Percentiles rank a stretch among this genome's conserved stretches.
Conservation (phyloP, 2,888 invertebrate species). For the Leptothorax acervorum region DNA sequence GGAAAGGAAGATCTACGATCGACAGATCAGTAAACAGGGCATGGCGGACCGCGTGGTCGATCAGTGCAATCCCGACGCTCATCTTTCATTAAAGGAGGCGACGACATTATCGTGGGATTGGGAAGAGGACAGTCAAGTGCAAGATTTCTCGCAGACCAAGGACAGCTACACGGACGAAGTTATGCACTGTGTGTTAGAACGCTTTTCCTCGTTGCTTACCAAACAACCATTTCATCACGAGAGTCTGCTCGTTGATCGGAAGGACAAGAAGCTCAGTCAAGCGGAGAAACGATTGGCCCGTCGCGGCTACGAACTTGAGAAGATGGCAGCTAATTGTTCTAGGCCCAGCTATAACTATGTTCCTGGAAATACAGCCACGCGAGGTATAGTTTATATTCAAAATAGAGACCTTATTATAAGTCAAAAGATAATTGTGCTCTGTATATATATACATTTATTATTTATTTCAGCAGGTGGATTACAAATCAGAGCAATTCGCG, state of each 20-base stretch:
- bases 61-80: slow-evolving; percentile 98
- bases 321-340: slow-evolving; percentile 91
- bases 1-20: slow-evolving; percentile 99
- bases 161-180: slow-evolving; percentile 94
- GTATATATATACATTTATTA: background rate
- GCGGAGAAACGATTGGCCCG: slow-evolving; percentile 97
- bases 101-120: slow-evolving; percentile 96
- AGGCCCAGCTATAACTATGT: slow-evolving; percentile 87
- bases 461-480: slow-evolving; percentile 80
- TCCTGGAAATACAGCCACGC: slow-evolving; percentile 84
- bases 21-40: slow-evolving; percentile 99
- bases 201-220: slow-evolving; percentile 89
- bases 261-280: slow-evolving; percentile 97
- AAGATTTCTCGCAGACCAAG: slow-evolving; percentile 90
- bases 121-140: slow-evolving; percentile 92
- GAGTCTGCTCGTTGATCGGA: slow-evolving; percentile 96
- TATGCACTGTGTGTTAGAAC: slow-evolving; percentile 89
- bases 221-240: slow-evolving; percentile 98
- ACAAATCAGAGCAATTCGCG: slow-evolving; percentile 88
- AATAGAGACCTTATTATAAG: slow-evolving; percentile 28
- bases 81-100: slow-evolving; percentile 95
- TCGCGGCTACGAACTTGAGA: slow-evolving; percentile 97
- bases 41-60: slow-evolving; percentile 99
- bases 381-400: slow-evolving; percentile 76
- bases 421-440: slow-evolving; percentile 9